Percentiles rank a stretch among this genome's conserved stretches.
These are phyloP conservation scores for Anneissia japonica DNA, from an alignment of 35 echinoderm and acorn worm species.

Conservation along the genomic window DNA sequence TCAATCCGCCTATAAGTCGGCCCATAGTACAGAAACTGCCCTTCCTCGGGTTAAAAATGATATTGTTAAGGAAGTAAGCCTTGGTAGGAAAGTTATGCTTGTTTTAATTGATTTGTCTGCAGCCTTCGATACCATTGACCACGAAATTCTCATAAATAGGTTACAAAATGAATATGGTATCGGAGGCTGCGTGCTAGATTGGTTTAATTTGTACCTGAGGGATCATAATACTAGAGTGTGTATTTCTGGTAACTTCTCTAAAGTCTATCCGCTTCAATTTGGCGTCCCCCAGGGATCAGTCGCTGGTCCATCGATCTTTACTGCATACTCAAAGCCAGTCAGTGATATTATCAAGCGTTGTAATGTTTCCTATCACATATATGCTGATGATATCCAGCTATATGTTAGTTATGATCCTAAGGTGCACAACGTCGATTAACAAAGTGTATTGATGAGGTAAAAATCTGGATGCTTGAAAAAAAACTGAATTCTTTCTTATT, in stretches of 20 bases:
- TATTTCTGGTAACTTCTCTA: slow-evolving; percentile 1
- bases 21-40: no score
- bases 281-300: not conserved
- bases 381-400: slow-evolving; percentile 5
- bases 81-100: no score
- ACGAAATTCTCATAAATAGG: not conserved
- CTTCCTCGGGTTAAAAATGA: no score
- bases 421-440: no score
- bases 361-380: not conserved
- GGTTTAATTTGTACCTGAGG: slow-evolving; percentile 7
- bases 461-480: no score
- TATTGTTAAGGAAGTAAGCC: no score
- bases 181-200: not conserved
- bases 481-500: no score
- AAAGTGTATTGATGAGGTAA: not conserved
- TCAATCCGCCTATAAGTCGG: no score
- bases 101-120: no score
- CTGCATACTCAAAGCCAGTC: not conserved
- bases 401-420: not conserved
- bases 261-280: not conserved
- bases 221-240: slow-evolving; percentile 3
- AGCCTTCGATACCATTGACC: no score
- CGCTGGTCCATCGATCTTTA: slow-evolving; percentile 9
- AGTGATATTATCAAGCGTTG: not conserved
- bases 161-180: slow-evolving; percentile 17